Conservation (phyloP, 2,888 invertebrate genomes). For the Physocephala rufipes region DNA sequence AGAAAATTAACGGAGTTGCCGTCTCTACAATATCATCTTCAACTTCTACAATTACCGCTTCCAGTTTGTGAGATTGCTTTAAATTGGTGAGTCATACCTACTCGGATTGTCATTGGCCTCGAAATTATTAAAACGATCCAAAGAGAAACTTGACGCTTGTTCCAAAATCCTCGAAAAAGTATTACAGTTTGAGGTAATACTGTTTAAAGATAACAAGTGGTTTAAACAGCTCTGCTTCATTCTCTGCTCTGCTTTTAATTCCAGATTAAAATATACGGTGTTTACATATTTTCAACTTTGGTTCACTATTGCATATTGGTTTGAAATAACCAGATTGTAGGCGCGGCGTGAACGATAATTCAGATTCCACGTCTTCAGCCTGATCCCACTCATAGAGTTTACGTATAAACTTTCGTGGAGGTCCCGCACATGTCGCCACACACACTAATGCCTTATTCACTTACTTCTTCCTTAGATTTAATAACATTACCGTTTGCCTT, state of each 20-base stretch:
- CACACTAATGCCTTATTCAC: conserved; percentile 84
- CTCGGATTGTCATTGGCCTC: conserved; percentile 63
- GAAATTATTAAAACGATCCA: conserved; percentile 77
- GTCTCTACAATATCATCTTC: conserved; percentile 84
- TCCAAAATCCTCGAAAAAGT: conserved; percentile 68
- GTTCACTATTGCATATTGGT: conserved; percentile 58
- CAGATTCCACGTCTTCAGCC: conserved; percentile 85
- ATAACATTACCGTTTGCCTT: conserved; percentile 57
- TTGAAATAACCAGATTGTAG: conserved; percentile 71
- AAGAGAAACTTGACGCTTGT: conserved; percentile 78
- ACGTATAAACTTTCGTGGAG: conserved; percentile 87
- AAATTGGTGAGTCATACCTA: conserved; percentile 53
- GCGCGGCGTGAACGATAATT: conserved; percentile 84
- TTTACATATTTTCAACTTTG: conserved; percentile 47
- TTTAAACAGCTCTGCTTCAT: conserved; percentile 69
- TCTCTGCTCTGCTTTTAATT: conserved; percentile 51
- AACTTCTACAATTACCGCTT: conserved; percentile 81
- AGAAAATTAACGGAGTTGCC: conserved; percentile 75
- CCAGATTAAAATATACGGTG: neutral
- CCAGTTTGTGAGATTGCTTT: conserved; percentile 68
- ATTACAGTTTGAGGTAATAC: conserved; percentile 70
- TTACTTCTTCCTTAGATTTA: conserved; percentile 73
- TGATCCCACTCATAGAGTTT: conserved; percentile 93
- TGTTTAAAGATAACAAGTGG: conserved; percentile 81
- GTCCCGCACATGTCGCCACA: conserved; percentile 84